Base-by-base conservation (phyloP, 1,140 invertebrate species). In the Drosophila takahashii region DNA sequence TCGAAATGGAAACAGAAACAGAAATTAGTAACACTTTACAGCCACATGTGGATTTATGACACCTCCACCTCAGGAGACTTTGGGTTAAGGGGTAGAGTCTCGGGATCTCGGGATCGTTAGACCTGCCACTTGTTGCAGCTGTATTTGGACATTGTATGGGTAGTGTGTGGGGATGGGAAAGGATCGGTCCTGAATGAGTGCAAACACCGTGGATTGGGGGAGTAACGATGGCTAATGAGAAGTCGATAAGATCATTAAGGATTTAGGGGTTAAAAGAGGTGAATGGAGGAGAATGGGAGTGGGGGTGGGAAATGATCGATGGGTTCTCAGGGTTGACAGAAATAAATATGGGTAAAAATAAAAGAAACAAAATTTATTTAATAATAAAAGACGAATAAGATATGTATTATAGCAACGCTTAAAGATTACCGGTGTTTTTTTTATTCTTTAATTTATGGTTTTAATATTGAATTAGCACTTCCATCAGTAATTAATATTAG, bases 1-100 rank as follows among this genome's bases (percentile, higher is more conserved):
- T 51, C 53, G 72, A 70, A 80, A 65, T 59, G 54, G 67, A 64
- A 75, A 83, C 45, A 47, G 48, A 71, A 65, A 79, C 59, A 57
- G 52, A 86, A 86, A 86, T 79, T 79, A 81, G 64, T 80, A 85
- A 84, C 77, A 85, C 81, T 85, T 85, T 85, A 85, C 74, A 77
- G 45, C 77, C 81, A 86, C 69, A 86, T 89, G 84, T 87, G 84
- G 67, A 89, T 89, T 89, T 89, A 89, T 89, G 85, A 80, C 83
- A 83, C 77, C 64, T 71, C 41, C 32, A 3, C 61, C 64, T 41
- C 32, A 5, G 9, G 29, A 16, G 36, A 48, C 27, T 29, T 26
- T 27, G 41, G 16, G 32, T 48, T n/a, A 44, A 50, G 59, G 75
- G 80, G 16, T 32, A 18, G 59, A 18, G 50, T 37, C 47, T 41